These are phyloP conservation scores for Pocota personata DNA, from an alignment of 2,888 invertebrate genomes.

Conservation along the genomic window DNA sequence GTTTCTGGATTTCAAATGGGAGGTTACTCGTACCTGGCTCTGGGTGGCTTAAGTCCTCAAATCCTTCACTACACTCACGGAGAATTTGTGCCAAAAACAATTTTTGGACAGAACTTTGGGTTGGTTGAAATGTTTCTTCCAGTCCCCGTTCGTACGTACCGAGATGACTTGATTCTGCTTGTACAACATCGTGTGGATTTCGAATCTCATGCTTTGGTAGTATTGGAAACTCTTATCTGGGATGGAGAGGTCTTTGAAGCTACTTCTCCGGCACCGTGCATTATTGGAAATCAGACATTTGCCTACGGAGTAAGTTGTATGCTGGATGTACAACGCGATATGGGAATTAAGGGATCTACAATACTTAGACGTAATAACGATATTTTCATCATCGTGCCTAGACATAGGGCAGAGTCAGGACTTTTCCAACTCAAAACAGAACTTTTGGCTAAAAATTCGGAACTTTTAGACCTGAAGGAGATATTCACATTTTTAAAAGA, in stretches of 20 bases:
- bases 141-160: constrained; percentile 80
- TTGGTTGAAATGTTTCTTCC: constrained; percentile 80
- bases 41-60: constrained; percentile 79
- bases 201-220: constrained; percentile 79
- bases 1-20: constrained; percentile 81
- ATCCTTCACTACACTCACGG: constrained; percentile 80
- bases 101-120: constrained; percentile 80
- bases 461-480: constrained; percentile 78
- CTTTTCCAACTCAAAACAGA: constrained; percentile 79
- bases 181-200: constrained; percentile 82
- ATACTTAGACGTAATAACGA: constrained; percentile 76
- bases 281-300: constrained; percentile 75
- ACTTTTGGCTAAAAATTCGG: constrained; percentile 78
- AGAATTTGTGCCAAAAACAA: constrained; percentile 78
- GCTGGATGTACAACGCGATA: constrained; percentile 79
- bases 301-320: constrained; percentile 79
- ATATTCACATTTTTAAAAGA: constrained; percentile 77
- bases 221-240: constrained; percentile 82
- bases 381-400: constrained; percentile 80
- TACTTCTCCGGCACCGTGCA: constrained; percentile 79
- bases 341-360: constrained; percentile 79
- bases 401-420: constrained; percentile 79
- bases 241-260: constrained; percentile 81
- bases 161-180: constrained; percentile 82
- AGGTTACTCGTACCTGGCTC: constrained; percentile 80